Base-by-base conservation (phyloP, 1,140 invertebrate genomes). In the Drosophila pandora region DNA sequence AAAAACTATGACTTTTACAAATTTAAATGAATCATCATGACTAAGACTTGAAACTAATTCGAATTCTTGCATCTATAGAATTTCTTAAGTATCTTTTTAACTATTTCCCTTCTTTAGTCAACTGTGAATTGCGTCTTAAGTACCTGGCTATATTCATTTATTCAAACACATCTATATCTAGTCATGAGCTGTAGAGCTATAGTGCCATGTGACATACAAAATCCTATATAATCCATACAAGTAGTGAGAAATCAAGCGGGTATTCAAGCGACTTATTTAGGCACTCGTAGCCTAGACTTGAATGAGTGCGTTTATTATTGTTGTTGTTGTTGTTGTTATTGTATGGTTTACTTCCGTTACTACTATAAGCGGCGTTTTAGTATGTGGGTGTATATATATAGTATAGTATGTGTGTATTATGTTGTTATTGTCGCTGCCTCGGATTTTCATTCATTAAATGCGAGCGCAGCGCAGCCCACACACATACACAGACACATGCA, bases 391-490 rank as follows among this genome's bases (percentile, higher is more conserved):
- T 48, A 41, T 63, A 73, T 59, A 54, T 43, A 17, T 43, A 37
- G 56, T 43, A 17, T 43, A 37, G 56, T 59, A 50, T 79, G 60
- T 72, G 75, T 64, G 76, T 68, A 60, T 63, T 75, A 68, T 73
- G 79, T 79, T 89, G 57, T 65, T 80, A 22, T 47, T 70, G 76
- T 58, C 68, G 76, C 58, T 73, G 76, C 72, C 61, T 80, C 62
- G 80, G 80, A 85, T 88, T 79, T 87, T 87, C 83, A 87, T 87
- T 87, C 83, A 87, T 87, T 87, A 88, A 87, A 87, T 67, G 67
- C 53, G 67, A 73, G 41, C 80, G 71, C 79, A 77, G 62, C 61
- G 58, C 56, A 68, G 58, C 58, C 82, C 37, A 39, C 64, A 69
- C 70, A 75, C 75, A 74, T 12, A 61, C 13, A 49, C 17, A 49